Base-by-base conservation (phyloP, 1,140 invertebrate species). In the Gryllus bimaculatus region DNA sequence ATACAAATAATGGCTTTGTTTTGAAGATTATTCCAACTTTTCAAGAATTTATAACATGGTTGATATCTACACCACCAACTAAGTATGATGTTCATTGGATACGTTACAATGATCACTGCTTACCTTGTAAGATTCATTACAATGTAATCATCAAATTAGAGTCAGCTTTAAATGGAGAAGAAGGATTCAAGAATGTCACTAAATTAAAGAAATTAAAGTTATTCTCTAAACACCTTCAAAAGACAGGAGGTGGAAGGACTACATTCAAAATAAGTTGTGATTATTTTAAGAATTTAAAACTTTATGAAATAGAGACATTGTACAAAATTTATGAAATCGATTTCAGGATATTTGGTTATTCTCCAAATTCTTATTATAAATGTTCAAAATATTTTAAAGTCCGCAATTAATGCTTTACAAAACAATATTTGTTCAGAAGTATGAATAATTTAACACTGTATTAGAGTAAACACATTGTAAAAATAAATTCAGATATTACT, bases 1-100 rank as follows among this genome's bases (percentile, higher is more conserved):
- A 84, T 15, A 39, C 81, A 8, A 78, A 84, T 54, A 85, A 82
- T 83, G 85, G 84, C 85, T 86, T 82, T 75, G 87, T 85, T 80
- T 82, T 88, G 26, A 86, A 84, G 79, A 76, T 87, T 18, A 73
- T 87, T n/a, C 87, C 86, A 77, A 84, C 84, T 5, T 88, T 88
- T 80, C 79, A 82, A 78, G 86, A 88, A 81, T 88, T 87, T 73
- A 15, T 85, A 15, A 81, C 76, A 0, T 87, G 86, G 85, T 82
- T 88, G 47, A 66, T 88, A 39, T 66, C 79, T 13, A 82, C 84
- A 82, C 80, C 83, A 21, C 39, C 81, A 8, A 78, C 80, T 21
- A 82, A 81, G 48, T 83, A 86, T 75, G 87, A 88, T 83, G 82
- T 83, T 13, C 86, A 87, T 75, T 88, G 87, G 87, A 78, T 80